These are phyloP conservation scores for Wasmannia auropunctata DNA, from an alignment of 1,140 invertebrate species.

Conservation along the genomic window DNA sequence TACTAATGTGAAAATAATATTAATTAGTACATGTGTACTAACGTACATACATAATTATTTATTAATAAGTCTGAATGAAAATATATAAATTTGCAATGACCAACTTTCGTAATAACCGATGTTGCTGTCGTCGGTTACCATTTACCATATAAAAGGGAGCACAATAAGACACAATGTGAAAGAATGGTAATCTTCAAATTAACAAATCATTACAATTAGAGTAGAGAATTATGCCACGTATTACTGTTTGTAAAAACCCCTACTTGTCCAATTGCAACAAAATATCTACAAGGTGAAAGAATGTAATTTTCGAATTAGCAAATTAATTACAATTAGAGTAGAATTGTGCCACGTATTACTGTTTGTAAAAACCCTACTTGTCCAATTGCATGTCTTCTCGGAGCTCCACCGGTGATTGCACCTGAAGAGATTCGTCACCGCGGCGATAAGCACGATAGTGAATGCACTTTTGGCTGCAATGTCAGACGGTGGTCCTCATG, in stretches of 20 bases:
- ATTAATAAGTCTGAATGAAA: not conserved
- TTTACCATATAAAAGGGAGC: not conserved
- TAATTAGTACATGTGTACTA: not conserved
- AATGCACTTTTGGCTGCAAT: not conserved
- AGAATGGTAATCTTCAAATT: not conserved
- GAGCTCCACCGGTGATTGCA: conserved; percentile 1
- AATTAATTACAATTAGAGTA: not conserved
- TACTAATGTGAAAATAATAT: not conserved
- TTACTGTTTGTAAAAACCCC: not conserved
- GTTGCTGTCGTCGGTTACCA: not conserved
- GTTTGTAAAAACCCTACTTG: conserved; percentile 23
- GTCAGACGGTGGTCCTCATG: conserved; percentile 26
- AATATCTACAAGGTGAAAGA: too few relatives aligned
- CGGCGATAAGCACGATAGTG: not conserved
- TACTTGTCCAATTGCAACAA: conserved; percentile 27
- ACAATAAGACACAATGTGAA: not conserved
- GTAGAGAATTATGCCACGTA: not conserved
- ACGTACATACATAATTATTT: not conserved
- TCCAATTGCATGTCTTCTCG: not conserved
- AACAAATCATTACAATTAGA: not conserved
- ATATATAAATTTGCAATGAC: not conserved
- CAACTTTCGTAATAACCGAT: not conserved
- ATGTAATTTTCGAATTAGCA: not conserved
- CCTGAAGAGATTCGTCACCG: not conserved
- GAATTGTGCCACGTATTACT: not conserved